These are phyloP conservation scores for Drosophila gaucha DNA, from an alignment of 2,888 invertebrate genomes.

Conservation along the genomic window DNA sequence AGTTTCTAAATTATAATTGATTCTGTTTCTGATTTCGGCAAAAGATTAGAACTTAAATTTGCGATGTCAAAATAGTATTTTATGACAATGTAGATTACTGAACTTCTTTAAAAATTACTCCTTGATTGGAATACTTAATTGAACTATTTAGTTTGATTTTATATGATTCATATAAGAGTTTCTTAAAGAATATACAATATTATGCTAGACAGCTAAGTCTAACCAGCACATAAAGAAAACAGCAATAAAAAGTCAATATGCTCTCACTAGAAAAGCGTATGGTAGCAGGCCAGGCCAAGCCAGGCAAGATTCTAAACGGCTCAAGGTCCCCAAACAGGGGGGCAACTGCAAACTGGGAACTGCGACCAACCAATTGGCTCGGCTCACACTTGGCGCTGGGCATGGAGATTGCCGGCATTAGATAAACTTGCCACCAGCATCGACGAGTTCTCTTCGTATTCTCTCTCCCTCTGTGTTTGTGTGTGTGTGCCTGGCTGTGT, in stretches of 20 bases:
- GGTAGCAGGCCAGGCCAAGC: not conserved
- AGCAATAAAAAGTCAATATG: constrained; percentile 14
- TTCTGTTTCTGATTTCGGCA: no score
- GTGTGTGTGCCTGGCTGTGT: constrained; percentile 12
- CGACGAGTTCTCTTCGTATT: constrained; percentile 25
- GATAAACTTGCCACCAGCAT: constrained; percentile 80
- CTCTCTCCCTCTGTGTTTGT: constrained; percentile 15
- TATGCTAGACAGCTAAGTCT: not conserved
- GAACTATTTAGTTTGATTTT: no score
- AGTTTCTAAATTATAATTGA: no score
- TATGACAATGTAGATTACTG: no score
- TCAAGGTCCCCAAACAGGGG: constrained; percentile 47
- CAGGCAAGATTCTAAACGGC: constrained; percentile 39
- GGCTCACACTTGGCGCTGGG: constrained; percentile 65
- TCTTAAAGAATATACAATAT: no score
- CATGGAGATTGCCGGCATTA: constrained; percentile 71
- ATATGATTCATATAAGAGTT: no score
- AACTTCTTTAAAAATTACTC: no score
- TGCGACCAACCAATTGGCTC: constrained; percentile 61
- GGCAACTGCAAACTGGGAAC: constrained; percentile 20
- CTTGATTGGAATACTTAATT: no score
- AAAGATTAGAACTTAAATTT: no score
- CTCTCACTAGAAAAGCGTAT: not conserved
- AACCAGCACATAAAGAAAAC: no score
- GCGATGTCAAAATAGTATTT: no score